Base-by-base conservation (phyloP, 2,797 vertebrate genomes). In the Intellagama lesueurii region DNA sequence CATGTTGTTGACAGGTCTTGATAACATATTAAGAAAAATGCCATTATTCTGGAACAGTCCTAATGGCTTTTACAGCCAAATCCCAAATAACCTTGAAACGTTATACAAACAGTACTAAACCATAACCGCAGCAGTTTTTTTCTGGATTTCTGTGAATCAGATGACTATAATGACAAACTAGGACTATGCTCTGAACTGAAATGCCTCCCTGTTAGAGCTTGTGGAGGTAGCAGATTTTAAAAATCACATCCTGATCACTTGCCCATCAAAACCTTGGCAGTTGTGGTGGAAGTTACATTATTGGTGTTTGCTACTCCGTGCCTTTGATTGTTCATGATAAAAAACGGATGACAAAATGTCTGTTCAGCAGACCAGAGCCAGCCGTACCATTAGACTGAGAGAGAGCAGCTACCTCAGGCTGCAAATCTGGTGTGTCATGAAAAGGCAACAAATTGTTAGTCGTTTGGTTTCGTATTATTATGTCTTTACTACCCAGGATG, bases 31-130 rank as follows among this genome's bases (percentile, higher is more conserved):
- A 87, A 88, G 79, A 69, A 92, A 89, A 79, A 66, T 5, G 26
- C 64, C 85, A 5, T 92, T 90, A 73, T 92, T 93, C 24, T 24
- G 88, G 30, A 82, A 89, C 82, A 0, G 52, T 0, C 69, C 87
- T 91, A 93, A 90, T 91, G 49, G 83, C 89, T 94, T 95, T 93
- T 88, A 16, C 87, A 94, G 89, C 90, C 92, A 66, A 26, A 49
- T 93, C 93, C n/a, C 87, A 91, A 91, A 30, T 19, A 90, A 90
- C 78, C n/a, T 83, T 77, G 17, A 87, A 2, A 47, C 72, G 90
- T 83, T 89, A 28, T 68, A 26, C 73, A 81, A 77, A 7, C 89
- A 91, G 52, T 92, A 91, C 80, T 64, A 44, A 44, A 86, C 60
- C 32, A 1, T 85, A 89, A 86, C 32, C 83, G 19, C 14, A 30